These are phyloP conservation scores for Pipistrellus pipistrellus DNA, from an alignment of 2,797 vertebrate species.

Conservation along the genomic window DNA sequence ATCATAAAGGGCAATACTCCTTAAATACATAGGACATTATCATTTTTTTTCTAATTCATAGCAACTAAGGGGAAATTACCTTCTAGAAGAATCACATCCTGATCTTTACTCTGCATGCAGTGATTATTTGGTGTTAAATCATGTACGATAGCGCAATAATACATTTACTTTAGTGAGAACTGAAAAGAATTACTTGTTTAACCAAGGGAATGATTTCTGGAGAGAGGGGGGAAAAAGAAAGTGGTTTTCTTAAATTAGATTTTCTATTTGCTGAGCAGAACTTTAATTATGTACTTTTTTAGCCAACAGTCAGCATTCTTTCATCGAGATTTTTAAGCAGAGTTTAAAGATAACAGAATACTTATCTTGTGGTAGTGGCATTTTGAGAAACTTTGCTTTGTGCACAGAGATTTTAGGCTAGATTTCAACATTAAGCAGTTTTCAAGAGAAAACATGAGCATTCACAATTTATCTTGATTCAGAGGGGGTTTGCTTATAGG, in stretches of 20 bases:
- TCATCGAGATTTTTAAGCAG: slow-evolving; percentile 54
- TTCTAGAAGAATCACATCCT: neutral
- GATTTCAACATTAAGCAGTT: neutral
- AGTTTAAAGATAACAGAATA: slow-evolving; percentile 62
- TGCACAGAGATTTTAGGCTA: neutral
- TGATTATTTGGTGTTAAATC: slow-evolving; percentile 68
- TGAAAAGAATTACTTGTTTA: slow-evolving; percentile 73
- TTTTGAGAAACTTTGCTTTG: slow-evolving; percentile 15
- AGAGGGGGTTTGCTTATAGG: neutral
- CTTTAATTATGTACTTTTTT: slow-evolving; percentile 75
- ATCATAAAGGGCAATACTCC: neutral
- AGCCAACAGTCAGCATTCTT: slow-evolving; percentile 66
- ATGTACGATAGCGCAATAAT: slow-evolving; percentile 57
- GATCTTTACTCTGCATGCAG: neutral
- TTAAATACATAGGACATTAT: neutral
- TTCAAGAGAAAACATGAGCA: neutral
- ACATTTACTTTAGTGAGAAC: slow-evolving; percentile 53
- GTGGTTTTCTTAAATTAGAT: slow-evolving; percentile 74
- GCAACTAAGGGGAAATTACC: neutral
- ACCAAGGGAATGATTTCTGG: slow-evolving; percentile 66
- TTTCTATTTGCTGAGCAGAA: slow-evolving; percentile 75
- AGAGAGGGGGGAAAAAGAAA: neutral
- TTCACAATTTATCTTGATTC: neutral
- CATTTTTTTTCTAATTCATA: neutral
- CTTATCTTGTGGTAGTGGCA: slow-evolving; percentile 33